Evolutionary conservation across 2,797 vertebrate genomes (phyloP), one percentile per base, ranked within the genome.

Genomic region (Nannoperca obscura): DNA sequence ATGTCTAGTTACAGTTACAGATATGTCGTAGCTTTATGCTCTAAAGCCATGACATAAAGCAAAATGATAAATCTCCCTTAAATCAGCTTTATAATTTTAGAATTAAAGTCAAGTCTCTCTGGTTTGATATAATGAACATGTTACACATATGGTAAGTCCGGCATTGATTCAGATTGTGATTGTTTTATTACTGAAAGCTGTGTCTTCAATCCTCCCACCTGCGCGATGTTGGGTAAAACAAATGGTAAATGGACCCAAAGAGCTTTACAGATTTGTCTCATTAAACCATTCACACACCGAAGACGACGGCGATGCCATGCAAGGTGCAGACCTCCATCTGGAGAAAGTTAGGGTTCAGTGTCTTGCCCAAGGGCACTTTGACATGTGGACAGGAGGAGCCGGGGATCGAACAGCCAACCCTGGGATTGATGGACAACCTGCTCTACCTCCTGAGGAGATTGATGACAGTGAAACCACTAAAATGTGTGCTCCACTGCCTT

Each of bases 401-500:
- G 2, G 24, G 24, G 24, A 27, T 27, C 24, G 24, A 27, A 27
- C 24, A 27, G 24, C 24, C 24, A 27, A 27, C 24, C 24, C 24
- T 27, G 24, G 24, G 24, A 27, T 27, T 27, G 24, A 27, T 27
- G 24, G 24, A 27, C 24, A 27, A 27, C 24, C 24, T 27, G 24
- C 24, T 27, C 24, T 27, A 27, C 24, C 24, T 27, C 24, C 24
- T 27, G 24, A 27, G 24, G 24, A 27, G 62, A 57, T 30, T 38
- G 67, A 77, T 74, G 74, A 63, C 42, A 24, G 9, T 10, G 49
- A 71, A 80, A 64, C 47, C 3, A 27, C 50, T 38, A 19, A 22
- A 75, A 80, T 14, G 4, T 36, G 32, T 38, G 74, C 69, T 63
- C 70, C 64, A 44, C 60, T 67, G 74, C 27, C 19, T 63, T 27